Evolutionary conservation across 1,140 invertebrate species (phyloP), one percentile per base, ranked within the genome.

Genomic region (Drosophila ironensis): DNA sequence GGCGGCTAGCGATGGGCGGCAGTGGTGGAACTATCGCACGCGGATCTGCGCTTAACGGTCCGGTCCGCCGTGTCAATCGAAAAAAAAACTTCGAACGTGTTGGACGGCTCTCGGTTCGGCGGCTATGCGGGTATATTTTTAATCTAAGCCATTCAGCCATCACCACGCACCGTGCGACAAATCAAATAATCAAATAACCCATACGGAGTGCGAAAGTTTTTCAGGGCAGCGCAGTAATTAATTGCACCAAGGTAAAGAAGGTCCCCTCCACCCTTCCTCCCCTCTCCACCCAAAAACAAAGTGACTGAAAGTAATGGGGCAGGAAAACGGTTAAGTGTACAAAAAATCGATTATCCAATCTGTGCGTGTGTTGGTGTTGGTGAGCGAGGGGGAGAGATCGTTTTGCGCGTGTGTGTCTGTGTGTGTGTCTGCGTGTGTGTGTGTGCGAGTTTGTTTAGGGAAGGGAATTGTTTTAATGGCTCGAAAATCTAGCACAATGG

Each of bases 51-150:
- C n/a, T n/a, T n/a, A n/a, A n/a, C 5, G 20, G 20, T 22, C 20
- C 2, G 5, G 20, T 5, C 2, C 2, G 20, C 20, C 20, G 5
- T 3, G 19, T 9, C 46, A 48, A 41, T 59, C 25, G 27, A 42
- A 25, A 68, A 47, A 27, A 54, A 28, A 33, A 25, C 8, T 40
- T 67, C 14, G 48, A 64, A 66, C 59, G 59, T 61, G 25, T 46
- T 28, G 33, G 59, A 54, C 61, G 63, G 61, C 46, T 35, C 42
- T 56, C 59, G 59, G 59, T 77, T 82, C 77, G 77, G 78, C 78
- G 78, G 78, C 72, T 73, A 78, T 84, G 70, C 78, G 78, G 78
- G 78, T 84, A 84, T 84, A 84, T 84, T 86, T 86, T 86, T 66
- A 81, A 78, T 78, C 69, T 84, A 82, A 81, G 77, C 67, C 28